Evolutionary conservation across 2,888 invertebrate genomes (phyloP).

Genomic region (Epistrophella euchroma): DNA sequence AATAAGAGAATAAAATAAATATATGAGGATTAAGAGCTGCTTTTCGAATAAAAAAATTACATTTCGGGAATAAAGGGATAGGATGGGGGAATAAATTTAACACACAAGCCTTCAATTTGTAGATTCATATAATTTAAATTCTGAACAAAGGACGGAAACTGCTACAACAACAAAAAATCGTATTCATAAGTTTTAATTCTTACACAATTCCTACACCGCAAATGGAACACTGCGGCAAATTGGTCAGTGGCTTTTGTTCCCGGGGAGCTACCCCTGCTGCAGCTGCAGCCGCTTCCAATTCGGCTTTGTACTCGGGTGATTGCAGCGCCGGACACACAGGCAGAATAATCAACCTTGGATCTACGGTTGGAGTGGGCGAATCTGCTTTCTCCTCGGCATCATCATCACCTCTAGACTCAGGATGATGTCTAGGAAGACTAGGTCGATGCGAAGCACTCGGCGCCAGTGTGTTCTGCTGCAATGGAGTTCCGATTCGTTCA

Average conservation of each 20-base stretch:
- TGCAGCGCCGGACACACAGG: conserved; percentile 82
- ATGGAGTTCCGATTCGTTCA: conserved; percentile 84
- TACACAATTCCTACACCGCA: conserved; percentile 84
- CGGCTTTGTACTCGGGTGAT: conserved; percentile 81
- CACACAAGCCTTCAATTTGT: conserved; percentile 53
- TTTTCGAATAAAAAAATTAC: conserved; percentile 9
- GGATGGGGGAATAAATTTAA: conserved; percentile 27
- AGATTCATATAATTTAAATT: conserved; percentile 72
- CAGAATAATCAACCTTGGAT: conserved; percentile 82
- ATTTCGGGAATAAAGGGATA: conserved; percentile 31
- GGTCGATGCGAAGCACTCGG: conserved; percentile 85
- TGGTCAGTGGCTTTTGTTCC: conserved; percentile 80
- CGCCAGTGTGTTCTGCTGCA: conserved; percentile 86
- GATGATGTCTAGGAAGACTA: conserved; percentile 83
- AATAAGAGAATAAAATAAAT: conserved; percentile 14
- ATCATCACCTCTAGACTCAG: conserved; percentile 79
- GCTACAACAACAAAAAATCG: conserved; percentile 47
- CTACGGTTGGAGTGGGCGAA: conserved; percentile 76
- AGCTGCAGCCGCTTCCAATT: conserved; percentile 80
- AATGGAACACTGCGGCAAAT: conserved; percentile 82
- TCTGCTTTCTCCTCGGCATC: conserved; percentile 59
- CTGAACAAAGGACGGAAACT: conserved; percentile 33
- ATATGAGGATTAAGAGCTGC: conserved; percentile 8
- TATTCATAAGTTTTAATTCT: conserved; percentile 78
- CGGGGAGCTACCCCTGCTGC: conserved; percentile 79